Conservation (phyloP, 2,888 invertebrate species). For the Leptopilina drosophilae region DNA sequence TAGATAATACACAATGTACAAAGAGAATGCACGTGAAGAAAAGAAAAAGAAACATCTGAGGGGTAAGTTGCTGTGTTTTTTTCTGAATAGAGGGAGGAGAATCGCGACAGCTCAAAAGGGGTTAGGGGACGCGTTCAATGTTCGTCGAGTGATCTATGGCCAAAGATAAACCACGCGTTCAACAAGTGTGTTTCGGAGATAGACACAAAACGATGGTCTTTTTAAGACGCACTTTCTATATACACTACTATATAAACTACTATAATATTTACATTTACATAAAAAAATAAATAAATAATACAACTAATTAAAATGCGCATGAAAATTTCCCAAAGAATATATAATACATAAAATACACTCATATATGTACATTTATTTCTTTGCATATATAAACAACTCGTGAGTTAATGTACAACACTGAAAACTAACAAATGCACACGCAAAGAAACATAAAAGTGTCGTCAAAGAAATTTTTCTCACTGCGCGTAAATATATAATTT, state of each 20-base stretch:
- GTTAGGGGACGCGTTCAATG: conserved; percentile 56
- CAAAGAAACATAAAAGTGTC: too few relatives aligned
- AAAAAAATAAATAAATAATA: too few relatives aligned
- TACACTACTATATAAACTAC: too few relatives aligned
- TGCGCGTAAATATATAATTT: too few relatives aligned
- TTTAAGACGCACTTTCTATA: conserved; percentile 50
- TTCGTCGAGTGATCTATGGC: conserved; percentile 74
- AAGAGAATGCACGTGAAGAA: background rate
- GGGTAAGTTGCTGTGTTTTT: conserved; percentile 26
- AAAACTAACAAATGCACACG: too few relatives aligned
- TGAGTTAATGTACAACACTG: too few relatives aligned
- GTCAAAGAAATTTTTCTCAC: too few relatives aligned
- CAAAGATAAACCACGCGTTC: conserved; percentile 76
- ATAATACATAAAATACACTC: background rate
- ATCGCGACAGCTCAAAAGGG: conserved; percentile 33
- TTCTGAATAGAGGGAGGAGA: conserved; percentile 4
- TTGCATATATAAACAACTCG: conserved; percentile 18
- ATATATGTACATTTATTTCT: background rate
- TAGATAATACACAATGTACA: too few relatives aligned
- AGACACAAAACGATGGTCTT: conserved; percentile 59
- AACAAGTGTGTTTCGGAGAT: conserved; percentile 76
- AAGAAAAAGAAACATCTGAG: background rate
- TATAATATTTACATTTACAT: too few relatives aligned
- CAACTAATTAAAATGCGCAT: conserved; percentile 57
- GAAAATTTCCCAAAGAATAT: conserved; percentile 46